These are phyloP conservation scores for Tridacna crocea DNA, from an alignment of 2,888 invertebrate genomes.

Conservation along the genomic window DNA sequence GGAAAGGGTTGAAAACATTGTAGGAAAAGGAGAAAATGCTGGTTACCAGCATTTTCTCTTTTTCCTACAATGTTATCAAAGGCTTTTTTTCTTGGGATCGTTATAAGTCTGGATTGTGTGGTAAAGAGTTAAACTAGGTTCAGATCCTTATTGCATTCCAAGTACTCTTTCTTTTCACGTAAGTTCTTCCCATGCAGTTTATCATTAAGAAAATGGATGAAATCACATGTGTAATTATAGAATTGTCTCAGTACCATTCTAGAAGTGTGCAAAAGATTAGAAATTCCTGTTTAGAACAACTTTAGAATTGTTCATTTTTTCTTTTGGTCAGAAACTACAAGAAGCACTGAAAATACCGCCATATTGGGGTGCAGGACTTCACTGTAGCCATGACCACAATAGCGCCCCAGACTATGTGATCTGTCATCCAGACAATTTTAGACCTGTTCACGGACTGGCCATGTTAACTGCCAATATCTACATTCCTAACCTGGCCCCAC, in stretches of 20 bases:
- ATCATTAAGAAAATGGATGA: no score
- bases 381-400: conserved; percentile 66
- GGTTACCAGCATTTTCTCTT: not conserved
- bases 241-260: no score
- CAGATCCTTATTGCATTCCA: no score
- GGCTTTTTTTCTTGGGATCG: no score
- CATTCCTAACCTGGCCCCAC: conserved; percentile 72
- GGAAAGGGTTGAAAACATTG: no score
- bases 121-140: not conserved
- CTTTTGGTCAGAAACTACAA: conserved; percentile 67
- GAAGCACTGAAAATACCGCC: conserved; percentile 66
- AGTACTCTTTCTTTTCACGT: no score
- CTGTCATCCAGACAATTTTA: conserved; percentile 73
- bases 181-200: no score
- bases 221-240: no score
- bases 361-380: conserved; percentile 75
- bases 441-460: conserved; percentile 75
- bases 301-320: not conserved
- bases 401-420: conserved; percentile 77
- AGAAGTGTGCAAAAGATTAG: no score
- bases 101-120: not conserved
- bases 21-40: no score
- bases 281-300: not conserved
- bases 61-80: not conserved
- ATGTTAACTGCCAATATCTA: conserved; percentile 78